A percentile compares a stretch with the other conserved stretches of the same genome.
These are phyloP conservation scores for Dolichallabes microphthalmus DNA, from an alignment of 2,113 vertebrate genomes.

Conservation along the genomic window DNA sequence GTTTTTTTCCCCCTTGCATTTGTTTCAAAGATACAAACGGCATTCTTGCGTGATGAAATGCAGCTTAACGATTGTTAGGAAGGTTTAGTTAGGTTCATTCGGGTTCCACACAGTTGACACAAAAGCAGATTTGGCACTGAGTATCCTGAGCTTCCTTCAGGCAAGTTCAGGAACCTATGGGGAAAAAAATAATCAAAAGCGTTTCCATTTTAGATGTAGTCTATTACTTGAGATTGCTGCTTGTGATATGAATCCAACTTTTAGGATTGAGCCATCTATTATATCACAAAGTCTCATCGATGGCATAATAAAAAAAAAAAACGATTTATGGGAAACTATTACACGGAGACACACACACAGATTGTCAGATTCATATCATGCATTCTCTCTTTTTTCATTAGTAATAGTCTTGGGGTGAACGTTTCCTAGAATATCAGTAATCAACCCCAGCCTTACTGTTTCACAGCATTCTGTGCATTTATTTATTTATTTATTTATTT, in stretches of 20 bases:
- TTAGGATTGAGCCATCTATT: neutral
- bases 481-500: neutral
- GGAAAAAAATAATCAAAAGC: neutral
- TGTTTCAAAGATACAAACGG: neutral
- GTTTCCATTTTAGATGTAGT: neutral
- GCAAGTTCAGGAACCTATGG: neutral
- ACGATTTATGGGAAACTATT: neutral
- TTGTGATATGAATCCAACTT: neutral
- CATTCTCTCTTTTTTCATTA: neutral
- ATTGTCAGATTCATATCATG: neutral
- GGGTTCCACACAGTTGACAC: neutral
- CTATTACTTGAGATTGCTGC: neutral
- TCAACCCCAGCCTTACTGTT: neutral
- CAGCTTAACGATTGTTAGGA: neutral
- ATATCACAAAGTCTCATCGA: neutral
- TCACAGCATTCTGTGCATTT: neutral
- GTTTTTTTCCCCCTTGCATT: neutral
- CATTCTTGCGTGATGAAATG: constrained; percentile 7
- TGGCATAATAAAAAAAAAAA: neutral
- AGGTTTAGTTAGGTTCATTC: neutral
- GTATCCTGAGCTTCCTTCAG: neutral
- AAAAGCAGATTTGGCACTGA: neutral
- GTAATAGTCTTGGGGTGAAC: neutral
- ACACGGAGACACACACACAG: neutral
- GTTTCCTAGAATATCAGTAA: neutral